These are phyloP conservation scores for Aplysia californica DNA, from an alignment of 1,140 invertebrate species.

Conservation along the genomic window DNA sequence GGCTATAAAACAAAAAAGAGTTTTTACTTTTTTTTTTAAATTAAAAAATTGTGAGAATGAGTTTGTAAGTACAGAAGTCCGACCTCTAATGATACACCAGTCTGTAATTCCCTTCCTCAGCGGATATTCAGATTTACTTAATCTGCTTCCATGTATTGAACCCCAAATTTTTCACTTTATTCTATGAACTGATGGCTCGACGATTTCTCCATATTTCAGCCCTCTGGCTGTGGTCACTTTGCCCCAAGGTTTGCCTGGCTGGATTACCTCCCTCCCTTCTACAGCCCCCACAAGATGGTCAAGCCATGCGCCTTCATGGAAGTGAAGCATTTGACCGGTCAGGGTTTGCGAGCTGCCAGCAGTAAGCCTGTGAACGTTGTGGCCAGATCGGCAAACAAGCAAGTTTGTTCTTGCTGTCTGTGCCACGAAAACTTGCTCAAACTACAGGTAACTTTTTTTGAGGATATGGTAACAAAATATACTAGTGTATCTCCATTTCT, in stretches of 20 bases:
- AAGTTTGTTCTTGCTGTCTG: slow-evolving; percentile 33
- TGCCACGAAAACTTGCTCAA: slow-evolving; percentile 42
- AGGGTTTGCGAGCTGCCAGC: not conserved
- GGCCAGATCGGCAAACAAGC: not conserved
- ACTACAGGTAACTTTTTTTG: slow-evolving; percentile 31
- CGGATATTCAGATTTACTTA: too few relatives aligned
- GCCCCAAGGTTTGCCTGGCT: slow-evolving; percentile 38
- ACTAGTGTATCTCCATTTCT: not conserved
- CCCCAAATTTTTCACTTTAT: too few relatives aligned
- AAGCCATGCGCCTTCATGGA: slow-evolving; percentile 27
- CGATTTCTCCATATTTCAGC: too few relatives aligned
- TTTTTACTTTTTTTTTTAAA: too few relatives aligned
- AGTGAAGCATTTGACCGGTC: slow-evolving; percentile 17
- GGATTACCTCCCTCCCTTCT: slow-evolving; percentile 41
- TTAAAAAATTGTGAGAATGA: too few relatives aligned
- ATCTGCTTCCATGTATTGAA: too few relatives aligned
- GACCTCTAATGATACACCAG: too few relatives aligned
- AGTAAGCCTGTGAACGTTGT: slow-evolving; percentile 11
- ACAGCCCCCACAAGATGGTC: slow-evolving; percentile 20
- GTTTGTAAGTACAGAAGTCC: too few relatives aligned
- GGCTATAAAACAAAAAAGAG: too few relatives aligned
- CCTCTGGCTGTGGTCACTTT: slow-evolving; percentile 39
- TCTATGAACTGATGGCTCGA: too few relatives aligned
- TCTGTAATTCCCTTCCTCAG: too few relatives aligned
- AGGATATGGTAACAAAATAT: not conserved